Base-by-base conservation (phyloP, 2,113 vertebrate genomes). In the Pteropus alecto region DNA sequence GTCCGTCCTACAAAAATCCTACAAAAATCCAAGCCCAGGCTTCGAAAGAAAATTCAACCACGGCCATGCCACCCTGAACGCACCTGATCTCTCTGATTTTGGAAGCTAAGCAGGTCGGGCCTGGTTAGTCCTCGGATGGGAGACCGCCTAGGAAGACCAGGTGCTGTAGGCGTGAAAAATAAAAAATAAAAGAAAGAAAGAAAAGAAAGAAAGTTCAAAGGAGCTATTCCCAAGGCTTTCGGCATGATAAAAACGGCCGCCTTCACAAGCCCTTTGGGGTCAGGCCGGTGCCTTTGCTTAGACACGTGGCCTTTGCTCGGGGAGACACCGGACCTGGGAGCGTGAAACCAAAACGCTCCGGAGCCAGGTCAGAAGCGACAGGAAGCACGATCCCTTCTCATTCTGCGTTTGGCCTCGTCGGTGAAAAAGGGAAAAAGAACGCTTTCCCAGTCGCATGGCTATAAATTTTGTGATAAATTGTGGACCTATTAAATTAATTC, bases 401-500 rank as follows among this genome's bases (percentile, higher is more conserved):
- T 18, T 10, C 43, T 5, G 30, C 28, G 22, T n/a, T 54, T 19
- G 2, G 46, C 77, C 46, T 51, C 15, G 0, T 10, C 24, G 7
- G 7, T 33, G 33, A 35, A 14, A 65, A 21, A 38, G 38, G 46
- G n/a, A 9, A 43, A 4, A 51, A 46, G 54, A 70, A 68, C 19
- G 8, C 22, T 92, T 81, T 33, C 63, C n/a, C 46, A 24, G 58
- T 2, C 22, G 41, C 63, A 83, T 15, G n/a, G 87, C 90, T 78
- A 68, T 76, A 92, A 63, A 81, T 87, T 76, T 81, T 38, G 68
- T 84, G 48, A 48, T 84, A 84, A 87, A 90, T 43, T 94, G 91
- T 87, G 58, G 79, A 71, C 67, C 93, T 73, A n/a, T 87, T 51
- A 95, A 76, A 79, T 94, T 43, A 96, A 92, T 86, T 74, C 81